Conservation (phyloP, 2,113 vertebrate species). For the Charadrius vociferus region DNA sequence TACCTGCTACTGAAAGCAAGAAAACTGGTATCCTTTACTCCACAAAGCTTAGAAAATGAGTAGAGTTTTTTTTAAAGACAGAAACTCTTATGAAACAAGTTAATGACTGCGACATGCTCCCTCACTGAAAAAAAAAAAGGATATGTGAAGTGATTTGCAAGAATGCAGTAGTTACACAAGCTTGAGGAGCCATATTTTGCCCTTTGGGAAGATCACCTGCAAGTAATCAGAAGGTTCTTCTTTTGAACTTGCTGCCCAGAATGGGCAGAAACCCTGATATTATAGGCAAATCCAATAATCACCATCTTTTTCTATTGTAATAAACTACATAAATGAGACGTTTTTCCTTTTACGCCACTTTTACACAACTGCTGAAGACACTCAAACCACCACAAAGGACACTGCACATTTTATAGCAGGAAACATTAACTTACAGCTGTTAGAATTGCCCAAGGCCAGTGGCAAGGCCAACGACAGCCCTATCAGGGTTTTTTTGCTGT, state of each 20-base stretch:
- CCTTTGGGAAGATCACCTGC: background rate
- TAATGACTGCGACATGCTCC: background rate
- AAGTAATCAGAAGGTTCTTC: background rate
- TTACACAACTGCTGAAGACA: background rate
- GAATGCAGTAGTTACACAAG: background rate
- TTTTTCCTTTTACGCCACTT: background rate
- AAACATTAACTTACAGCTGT: background rate
- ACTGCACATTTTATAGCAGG: background rate
- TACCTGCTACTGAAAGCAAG: background rate
- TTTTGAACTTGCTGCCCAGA: background rate
- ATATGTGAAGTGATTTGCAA: background rate
- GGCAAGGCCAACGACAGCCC: background rate
- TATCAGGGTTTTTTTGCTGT: background rate
- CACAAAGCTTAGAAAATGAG: background rate
- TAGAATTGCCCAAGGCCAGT: background rate
- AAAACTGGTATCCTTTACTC: background rate
- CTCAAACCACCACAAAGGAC: background rate
- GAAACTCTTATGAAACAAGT: background rate
- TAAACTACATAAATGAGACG: background rate
- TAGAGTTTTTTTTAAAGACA: background rate
- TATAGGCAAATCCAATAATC: background rate
- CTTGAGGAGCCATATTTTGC: background rate
- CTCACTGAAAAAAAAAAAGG: background rate
- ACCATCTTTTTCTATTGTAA: background rate
- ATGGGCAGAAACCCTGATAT: background rate